Evolutionary conservation across 2,888 invertebrate species (phyloP).

Genomic region (Meandrusa payeni): DNA sequence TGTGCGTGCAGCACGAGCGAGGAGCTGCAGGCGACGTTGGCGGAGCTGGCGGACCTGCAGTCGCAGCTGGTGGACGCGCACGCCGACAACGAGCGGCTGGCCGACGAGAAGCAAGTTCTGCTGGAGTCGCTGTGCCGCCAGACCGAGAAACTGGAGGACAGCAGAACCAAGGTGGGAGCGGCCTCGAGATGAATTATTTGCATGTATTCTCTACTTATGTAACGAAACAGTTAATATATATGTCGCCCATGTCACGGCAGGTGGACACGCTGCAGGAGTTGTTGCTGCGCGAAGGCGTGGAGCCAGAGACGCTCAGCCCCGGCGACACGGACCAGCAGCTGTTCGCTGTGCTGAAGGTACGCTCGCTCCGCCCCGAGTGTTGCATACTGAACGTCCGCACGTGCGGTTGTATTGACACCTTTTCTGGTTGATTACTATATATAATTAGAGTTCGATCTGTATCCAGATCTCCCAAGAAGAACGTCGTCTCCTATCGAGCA

Average conservation of each 20-base stretch:
- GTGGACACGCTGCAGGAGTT: conserved; percentile 92
- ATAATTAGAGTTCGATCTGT: too few relatives aligned
- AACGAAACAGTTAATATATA: too few relatives aligned
- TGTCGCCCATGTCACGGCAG: too few relatives aligned
- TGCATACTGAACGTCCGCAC: too few relatives aligned
- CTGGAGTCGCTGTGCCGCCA: conserved; percentile 95
- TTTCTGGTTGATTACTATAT: too few relatives aligned
- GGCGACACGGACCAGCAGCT: conserved; percentile 90
- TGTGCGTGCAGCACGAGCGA: conserved; percentile 88
- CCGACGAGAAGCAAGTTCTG: conserved; percentile 93
- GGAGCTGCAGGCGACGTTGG: conserved; percentile 95
- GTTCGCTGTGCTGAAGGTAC: conserved; percentile 89
- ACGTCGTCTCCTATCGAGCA: conserved; percentile 85
- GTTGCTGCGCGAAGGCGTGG: conserved; percentile 85
- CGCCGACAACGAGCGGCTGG: conserved; percentile 91
- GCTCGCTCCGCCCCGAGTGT: too few relatives aligned
- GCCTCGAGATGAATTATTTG: too few relatives aligned
- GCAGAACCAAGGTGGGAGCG: conserved; percentile 82
- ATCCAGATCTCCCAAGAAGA: conserved; percentile 87
- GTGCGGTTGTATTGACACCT: too few relatives aligned
- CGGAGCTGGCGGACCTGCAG: conserved; percentile 94
- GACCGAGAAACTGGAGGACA: conserved; percentile 94
- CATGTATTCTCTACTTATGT: too few relatives aligned
- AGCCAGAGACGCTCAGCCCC: conserved; percentile 82
- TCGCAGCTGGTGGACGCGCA: conserved; percentile 92